A percentile compares a stretch with the other conserved stretches of the same genome.
phyloP scores from a whole-genome alignment of 2,888 invertebrate species.

The Agrenia bidenticulata region DNA sequence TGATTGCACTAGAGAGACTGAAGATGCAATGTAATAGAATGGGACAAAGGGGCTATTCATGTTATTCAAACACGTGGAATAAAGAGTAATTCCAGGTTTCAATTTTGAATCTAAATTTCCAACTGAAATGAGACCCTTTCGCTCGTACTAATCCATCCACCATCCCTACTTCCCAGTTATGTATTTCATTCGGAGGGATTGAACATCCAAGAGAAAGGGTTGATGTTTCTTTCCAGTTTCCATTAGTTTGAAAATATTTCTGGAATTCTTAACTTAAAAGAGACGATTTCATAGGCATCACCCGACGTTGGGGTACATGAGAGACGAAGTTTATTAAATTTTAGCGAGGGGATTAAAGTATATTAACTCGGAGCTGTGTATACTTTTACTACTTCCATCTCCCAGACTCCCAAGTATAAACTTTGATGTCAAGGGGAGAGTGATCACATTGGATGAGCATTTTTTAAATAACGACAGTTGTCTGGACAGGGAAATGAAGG shows the following conservation, averaged over 20 bases:
- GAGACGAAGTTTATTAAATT: constrained; percentile 11
- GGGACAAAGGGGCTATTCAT: constrained; percentile 6
- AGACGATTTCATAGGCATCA: no score
- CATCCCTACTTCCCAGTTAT: no score
- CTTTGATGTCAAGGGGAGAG: constrained; percentile 18
- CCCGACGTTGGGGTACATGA: no score
- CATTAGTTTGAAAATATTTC: constrained; percentile 4
- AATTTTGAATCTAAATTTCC: constrained; percentile 6
- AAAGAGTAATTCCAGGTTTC: constrained; percentile 9
- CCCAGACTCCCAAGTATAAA: no score
- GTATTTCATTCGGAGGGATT: not conserved
- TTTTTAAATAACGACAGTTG: constrained; percentile 1
- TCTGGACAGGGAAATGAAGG: constrained; percentile 14
- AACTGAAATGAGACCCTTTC: constrained; percentile 7
- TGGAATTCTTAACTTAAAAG: not conserved
- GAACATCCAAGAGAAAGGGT: not conserved
- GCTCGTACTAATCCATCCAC: not conserved
- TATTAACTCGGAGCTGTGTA: not conserved
- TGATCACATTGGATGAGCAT: constrained; percentile 19
- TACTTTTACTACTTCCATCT: not conserved
- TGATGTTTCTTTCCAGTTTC: not conserved
- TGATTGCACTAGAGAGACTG: no score
- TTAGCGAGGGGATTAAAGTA: constrained; percentile 1
- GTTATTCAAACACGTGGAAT: constrained; percentile 9
- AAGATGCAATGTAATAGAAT: no score